Conservation (phyloP, 2,888 invertebrate genomes). For the Scaptomyza caliginosa region DNA sequence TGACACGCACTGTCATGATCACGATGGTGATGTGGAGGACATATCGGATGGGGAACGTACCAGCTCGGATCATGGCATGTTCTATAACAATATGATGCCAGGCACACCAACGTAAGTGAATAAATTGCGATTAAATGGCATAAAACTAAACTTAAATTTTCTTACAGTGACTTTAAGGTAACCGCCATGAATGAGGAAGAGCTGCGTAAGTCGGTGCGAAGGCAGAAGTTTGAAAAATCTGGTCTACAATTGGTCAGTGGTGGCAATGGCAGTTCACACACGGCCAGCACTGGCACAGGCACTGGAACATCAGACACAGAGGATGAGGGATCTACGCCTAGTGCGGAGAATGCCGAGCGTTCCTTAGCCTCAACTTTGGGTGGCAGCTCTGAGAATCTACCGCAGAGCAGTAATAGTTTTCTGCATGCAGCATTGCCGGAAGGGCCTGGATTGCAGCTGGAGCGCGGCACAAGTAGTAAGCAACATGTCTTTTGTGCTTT, state of each 20-base stretch:
- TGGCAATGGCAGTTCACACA: constrained; percentile 84
- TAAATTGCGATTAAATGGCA: background rate
- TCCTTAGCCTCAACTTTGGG: constrained; percentile 88
- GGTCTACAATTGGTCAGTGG: constrained; percentile 83
- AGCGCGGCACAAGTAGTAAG: constrained; percentile 83
- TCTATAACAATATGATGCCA: constrained; percentile 87
- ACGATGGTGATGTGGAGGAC: constrained; percentile 94
- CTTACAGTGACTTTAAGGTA: constrained; percentile 90
- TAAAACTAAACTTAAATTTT: background rate
- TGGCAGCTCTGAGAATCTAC: constrained; percentile 88
- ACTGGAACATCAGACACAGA: constrained; percentile 91
- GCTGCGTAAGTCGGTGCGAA: constrained; percentile 89
- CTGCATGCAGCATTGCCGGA: constrained; percentile 83
- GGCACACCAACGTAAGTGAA: constrained; percentile 83
- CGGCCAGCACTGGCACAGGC: constrained; percentile 85
- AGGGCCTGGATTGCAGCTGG: constrained; percentile 82
- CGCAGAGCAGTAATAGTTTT: constrained; percentile 82
- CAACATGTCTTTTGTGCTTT: background rate
- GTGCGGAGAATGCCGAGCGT: constrained; percentile 91
- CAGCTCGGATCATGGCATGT: constrained; percentile 90
- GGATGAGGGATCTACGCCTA: constrained; percentile 91
- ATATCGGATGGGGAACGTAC: constrained; percentile 93
- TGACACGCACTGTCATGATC: constrained; percentile 89
- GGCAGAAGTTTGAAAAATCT: constrained; percentile 87
- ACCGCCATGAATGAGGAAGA: constrained; percentile 95